These are phyloP conservation scores for Ptilonorhynchus violaceus DNA, from an alignment of 2,113 vertebrate species.

Conservation along the genomic window DNA sequence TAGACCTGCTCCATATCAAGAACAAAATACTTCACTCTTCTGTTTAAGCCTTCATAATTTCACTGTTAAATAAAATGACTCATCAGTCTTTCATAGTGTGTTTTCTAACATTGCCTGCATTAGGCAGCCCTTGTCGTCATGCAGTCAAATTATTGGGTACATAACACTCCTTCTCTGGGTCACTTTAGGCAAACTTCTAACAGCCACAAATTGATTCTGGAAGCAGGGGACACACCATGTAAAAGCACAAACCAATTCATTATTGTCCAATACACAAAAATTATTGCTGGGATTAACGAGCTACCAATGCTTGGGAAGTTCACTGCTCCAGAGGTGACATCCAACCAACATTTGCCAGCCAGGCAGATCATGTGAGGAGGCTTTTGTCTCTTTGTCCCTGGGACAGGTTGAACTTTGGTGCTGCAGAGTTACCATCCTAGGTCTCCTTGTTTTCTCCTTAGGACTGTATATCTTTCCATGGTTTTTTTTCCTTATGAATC, in stretches of 20 bases:
- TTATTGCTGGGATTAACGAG: background rate
- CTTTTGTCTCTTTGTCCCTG: background rate
- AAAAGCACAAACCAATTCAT: background rate
- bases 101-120: background rate
- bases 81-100: background rate
- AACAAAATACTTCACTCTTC: background rate
- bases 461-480: background rate
- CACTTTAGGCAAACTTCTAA: background rate
- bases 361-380: background rate
- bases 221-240: background rate
- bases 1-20: background rate
- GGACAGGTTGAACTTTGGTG: background rate
- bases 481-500: background rate
- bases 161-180: fast-evolving
- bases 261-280: background rate
- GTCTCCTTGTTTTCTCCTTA: background rate
- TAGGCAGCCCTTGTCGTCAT: background rate
- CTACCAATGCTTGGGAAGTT: background rate
- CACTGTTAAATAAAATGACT: background rate
- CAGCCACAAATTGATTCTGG: background rate
- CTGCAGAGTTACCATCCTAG: background rate
- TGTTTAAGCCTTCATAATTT: background rate
- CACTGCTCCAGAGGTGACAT: background rate
- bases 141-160: background rate
- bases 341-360: background rate